A percentile compares a stretch with the other conserved stretches of the same genome.
phyloP scores from a whole-genome alignment of 1,140 invertebrate species.

The Papilio aristodemus region DNA sequence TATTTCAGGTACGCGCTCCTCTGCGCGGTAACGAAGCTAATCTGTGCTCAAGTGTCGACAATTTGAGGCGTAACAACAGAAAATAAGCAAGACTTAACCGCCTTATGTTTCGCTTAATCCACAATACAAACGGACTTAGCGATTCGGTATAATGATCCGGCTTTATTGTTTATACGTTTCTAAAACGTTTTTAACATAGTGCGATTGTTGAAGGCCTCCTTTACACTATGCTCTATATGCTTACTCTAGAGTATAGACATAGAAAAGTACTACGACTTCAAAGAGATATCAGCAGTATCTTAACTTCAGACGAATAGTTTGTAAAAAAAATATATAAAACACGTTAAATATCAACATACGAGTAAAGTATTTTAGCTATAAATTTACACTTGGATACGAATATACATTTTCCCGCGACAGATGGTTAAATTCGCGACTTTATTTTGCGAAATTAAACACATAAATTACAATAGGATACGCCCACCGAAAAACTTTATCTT shows the following conservation, averaged over 20 bases:
- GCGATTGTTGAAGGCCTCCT: too few species aligned
- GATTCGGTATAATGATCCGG: slow-evolving; percentile 48
- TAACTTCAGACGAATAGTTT: too few species aligned
- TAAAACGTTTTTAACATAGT: background rate
- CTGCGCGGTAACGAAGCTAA: slow-evolving; percentile 77
- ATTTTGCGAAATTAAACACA: slow-evolving; percentile 72
- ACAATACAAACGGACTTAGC: slow-evolving; percentile 50
- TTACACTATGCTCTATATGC: background rate
- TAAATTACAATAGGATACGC: slow-evolving; percentile 58
- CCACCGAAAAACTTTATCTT: slow-evolving; percentile 13
- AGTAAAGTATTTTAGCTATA: slow-evolving; percentile 66
- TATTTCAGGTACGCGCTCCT: slow-evolving; percentile 62
- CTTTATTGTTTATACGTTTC: slow-evolving; percentile 25
- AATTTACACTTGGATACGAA: slow-evolving; percentile 62
- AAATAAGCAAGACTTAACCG: slow-evolving; percentile 71
- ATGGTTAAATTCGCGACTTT: slow-evolving; percentile 66
- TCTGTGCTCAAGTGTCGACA: slow-evolving; percentile 79
- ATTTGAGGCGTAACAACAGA: slow-evolving; percentile 77
- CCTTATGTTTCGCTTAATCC: slow-evolving; percentile 57
- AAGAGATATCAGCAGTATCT: too few species aligned
- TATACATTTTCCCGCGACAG: slow-evolving; percentile 67
- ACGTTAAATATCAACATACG: slow-evolving; percentile 34
- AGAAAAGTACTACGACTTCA: too few species aligned
- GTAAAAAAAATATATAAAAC: background rate
- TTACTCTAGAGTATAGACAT: too few species aligned